phyloP scores from a whole-genome alignment of 2,797 vertebrate genomes.

The Megaceryle alcyon region DNA sequence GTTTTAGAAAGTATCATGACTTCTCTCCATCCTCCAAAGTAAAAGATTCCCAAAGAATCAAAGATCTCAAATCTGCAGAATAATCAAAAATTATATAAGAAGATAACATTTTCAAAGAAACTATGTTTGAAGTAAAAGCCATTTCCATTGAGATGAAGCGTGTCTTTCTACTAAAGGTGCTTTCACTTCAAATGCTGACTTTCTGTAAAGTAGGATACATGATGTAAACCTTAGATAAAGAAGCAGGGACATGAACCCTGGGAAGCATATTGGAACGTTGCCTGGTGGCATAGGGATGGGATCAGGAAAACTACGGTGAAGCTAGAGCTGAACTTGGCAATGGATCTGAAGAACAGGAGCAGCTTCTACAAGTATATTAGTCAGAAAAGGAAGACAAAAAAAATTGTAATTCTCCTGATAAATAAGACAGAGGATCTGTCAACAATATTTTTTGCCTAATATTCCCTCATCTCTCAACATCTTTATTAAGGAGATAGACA shows the following conservation, averaged over 20 bases:
- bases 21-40: background rate
- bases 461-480: too few species aligned
- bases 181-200: background rate
- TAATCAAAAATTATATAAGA: background rate
- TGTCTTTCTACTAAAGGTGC: background rate
- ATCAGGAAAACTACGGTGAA: too few species aligned
- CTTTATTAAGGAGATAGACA: too few species aligned
- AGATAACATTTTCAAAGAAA: background rate
- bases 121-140: background rate
- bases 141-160: background rate
- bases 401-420: background rate
- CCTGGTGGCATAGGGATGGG: fast-evolving
- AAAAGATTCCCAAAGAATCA: background rate
- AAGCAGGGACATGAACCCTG: background rate
- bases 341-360: background rate
- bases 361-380: background rate
- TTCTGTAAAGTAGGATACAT: background rate
- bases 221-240: background rate
- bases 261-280: background rate
- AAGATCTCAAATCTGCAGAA: background rate
- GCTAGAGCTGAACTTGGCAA: background rate
- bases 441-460: background rate
- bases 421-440: background rate
- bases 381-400: background rate
- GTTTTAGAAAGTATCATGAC: background rate